phyloP scores from a whole-genome alignment of 1,140 invertebrate genomes.

The Lanistes nyassanus region DNA sequence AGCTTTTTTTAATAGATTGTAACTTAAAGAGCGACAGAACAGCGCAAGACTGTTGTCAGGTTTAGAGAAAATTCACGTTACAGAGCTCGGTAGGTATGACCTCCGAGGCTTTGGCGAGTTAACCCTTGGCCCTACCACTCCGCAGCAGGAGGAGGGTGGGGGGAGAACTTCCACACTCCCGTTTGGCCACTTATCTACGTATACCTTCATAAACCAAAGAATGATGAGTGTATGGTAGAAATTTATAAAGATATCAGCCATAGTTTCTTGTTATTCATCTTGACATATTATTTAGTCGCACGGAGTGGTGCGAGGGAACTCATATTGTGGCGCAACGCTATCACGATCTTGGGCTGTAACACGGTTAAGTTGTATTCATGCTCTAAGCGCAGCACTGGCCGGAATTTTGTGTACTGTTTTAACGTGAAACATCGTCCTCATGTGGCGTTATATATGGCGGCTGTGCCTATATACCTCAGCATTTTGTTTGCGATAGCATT shows the following conservation, averaged over 20 bases:
- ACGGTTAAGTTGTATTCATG: slow-evolving; percentile 30
- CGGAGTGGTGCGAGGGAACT: slow-evolving; percentile 21
- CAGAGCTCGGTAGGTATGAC: slow-evolving; percentile 15
- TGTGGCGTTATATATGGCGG: slow-evolving; percentile 42
- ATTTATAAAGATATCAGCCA: neutral
- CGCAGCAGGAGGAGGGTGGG: slow-evolving; percentile 8
- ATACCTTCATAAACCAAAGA: slow-evolving; percentile 1
- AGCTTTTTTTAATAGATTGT: too few relatives aligned
- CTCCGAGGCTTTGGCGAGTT: slow-evolving; percentile 24
- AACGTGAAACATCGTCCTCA: slow-evolving; percentile 38
- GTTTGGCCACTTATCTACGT: neutral
- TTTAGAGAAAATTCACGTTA: slow-evolving; percentile 1
- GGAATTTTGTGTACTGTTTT: slow-evolving; percentile 43
- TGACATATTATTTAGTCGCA: slow-evolving; percentile 1
- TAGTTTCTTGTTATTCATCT: neutral
- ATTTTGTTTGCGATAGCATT: slow-evolving; percentile 42
- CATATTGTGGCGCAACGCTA: slow-evolving; percentile 21
- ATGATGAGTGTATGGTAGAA: neutral
- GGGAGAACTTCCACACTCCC: neutral
- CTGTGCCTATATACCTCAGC: slow-evolving; percentile 39
- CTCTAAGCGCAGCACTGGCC: slow-evolving; percentile 36
- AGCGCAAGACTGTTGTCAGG: too few relatives aligned
- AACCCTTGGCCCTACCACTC: slow-evolving; percentile 23
- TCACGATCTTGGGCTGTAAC: slow-evolving; percentile 23
- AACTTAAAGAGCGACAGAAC: too few relatives aligned